Conservation (phyloP, 2,888 invertebrate genomes). For the Rosalia funebris region DNA sequence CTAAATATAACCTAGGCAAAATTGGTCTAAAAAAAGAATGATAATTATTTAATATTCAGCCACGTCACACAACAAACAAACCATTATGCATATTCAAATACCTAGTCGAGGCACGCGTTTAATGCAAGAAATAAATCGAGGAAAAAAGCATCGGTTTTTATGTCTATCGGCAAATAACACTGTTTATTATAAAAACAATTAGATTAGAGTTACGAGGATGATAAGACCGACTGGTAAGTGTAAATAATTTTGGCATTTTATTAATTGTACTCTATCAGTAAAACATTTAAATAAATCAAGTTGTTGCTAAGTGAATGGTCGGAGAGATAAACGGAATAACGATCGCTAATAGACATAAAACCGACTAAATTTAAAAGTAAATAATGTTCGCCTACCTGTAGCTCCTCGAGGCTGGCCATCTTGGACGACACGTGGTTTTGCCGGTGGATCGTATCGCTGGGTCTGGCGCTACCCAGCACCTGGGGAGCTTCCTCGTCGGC, state of each 20-base stretch:
- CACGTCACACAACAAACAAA: not conserved
- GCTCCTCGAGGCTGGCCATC: constrained; percentile 64
- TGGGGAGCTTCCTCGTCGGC: constrained; percentile 78
- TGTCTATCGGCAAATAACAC: too few relatives aligned
- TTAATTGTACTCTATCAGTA: not conserved
- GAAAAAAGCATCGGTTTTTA: too few relatives aligned
- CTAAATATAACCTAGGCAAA: not conserved
- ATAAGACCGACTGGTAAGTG: too few relatives aligned
- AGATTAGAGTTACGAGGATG: too few relatives aligned
- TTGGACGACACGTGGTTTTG: constrained; percentile 43
- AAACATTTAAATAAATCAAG: not conserved
- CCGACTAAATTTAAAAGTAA: not conserved
- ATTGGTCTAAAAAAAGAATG: not conserved
- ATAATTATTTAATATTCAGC: not conserved
- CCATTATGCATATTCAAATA: not conserved
- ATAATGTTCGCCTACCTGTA: constrained; percentile 59
- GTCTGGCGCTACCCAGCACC: constrained; percentile 46
- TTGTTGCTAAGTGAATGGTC: not conserved
- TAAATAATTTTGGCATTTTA: not conserved
- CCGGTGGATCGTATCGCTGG: constrained; percentile 36
- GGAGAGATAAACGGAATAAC: not conserved
- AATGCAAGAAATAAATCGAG: too few relatives aligned
- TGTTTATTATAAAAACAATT: not conserved
- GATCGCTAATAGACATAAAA: not conserved
- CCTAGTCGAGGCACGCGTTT: too few relatives aligned